Base-by-base conservation (phyloP, 2,888 invertebrate genomes). In the Drosophila mercatorum region DNA sequence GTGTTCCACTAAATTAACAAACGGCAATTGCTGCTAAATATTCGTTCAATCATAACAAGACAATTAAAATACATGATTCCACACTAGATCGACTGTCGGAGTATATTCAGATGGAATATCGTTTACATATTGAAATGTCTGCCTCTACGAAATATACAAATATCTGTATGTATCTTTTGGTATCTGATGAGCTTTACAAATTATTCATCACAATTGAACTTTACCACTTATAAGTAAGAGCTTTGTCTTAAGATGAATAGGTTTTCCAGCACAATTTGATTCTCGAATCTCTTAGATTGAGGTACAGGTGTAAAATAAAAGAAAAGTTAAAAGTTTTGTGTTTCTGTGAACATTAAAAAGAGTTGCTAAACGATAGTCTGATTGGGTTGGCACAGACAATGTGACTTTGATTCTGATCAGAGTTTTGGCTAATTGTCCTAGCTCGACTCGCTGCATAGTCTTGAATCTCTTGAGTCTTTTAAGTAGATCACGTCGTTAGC, bases 401-500 rank as follows among this genome's bases (percentile, higher is more conserved):
- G 10, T n/a, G 43, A 12, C 40, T 38, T 56, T 41, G 40, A 60
- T 68, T 60, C 68, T 55, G 41, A 68, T 70, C 26, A 38, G 36
- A 7, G 34, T 47, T n/a, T 68, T 60, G 43, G 34, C 47, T 66
- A 49, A 52, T 60, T 55, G 47, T 68, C 49, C 38, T 47, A 51
- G 47, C 63, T 51, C 55, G 80, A 76, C 64, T 46, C 75, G 49
- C 66, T 63, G 69, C 69, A 43, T 63, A 81, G 80, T 79, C 82
- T 75, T 78, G 66, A 65, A 51, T 80, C 68, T 81, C 81, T 79
- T 11, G 72, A 83, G 83, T 81, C 71, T 83, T 83, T 81, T 62
- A 6, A 43, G 44, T 68, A 51, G 60, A 78, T 81, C 65, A 71
- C 63, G 34, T 51, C 8, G 51, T 36, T 34, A 22, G 2, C 36